Base-by-base conservation (phyloP, 2,888 invertebrate species). In the Pachydiplax longipennis region DNA sequence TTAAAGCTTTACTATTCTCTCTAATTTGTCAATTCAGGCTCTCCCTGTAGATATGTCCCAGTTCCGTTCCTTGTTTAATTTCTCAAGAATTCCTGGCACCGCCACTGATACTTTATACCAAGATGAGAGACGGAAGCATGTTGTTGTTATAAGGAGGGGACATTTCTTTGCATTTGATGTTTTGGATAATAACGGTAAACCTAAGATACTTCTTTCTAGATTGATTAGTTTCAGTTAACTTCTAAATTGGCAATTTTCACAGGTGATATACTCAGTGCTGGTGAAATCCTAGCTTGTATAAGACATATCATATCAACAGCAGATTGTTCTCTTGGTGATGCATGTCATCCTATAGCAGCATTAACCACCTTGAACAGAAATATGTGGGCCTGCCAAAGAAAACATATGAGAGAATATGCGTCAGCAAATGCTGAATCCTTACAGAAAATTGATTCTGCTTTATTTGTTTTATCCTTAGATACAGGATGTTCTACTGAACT, bases 111-210 rank as follows among this genome's bases (percentile, higher is more conserved):
- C 58, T n/a, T 87, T 87, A n/a, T 87, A 87, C n/a, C 87, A 87
- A 87, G 48, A 87, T 87, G 87, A 87, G n/a, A 61, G n/a, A n/a
- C 37, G 25, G n/a, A 87, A 48, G 58, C 87, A 87, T 87, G 61
- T 87, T 37, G 13, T 87, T 18, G 87, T 87, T 65, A 61, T 87
- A n/a, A 87, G 87, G 13, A 87, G 61, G 12, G 87, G 87, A 15
- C 48, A 25, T 37, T 61, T 37, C 22, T 87, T 61, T 61, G 40
- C 61, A 25, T 87, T 87, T 87, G 61, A 87, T 87, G 87, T 61
- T 87, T 65, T 87, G 18, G 87, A 87, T 65, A 37, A 40, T 61
- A n/a, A 61, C 65, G 87, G 87, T 87, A 37, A 87, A 61, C 61
- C 31, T 37, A 37, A 37, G 3, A 73, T 73, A 31, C 25, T 31